Evolutionary conservation across 2,113 vertebrate species (phyloP).

Genomic region (Lagopus leucura): DNA sequence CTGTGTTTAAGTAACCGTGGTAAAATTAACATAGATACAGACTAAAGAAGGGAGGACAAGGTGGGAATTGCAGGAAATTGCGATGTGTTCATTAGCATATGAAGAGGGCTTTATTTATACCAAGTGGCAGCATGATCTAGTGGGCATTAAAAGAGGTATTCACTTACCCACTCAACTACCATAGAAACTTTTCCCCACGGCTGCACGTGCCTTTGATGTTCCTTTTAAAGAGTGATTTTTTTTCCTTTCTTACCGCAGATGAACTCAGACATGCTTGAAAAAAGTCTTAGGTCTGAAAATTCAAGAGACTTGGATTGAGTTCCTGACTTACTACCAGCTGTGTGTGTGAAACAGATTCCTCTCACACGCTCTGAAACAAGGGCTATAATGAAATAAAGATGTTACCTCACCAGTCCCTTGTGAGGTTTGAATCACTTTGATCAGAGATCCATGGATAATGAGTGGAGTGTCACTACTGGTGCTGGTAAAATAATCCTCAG

Average conservation of each 20-base stretch:
- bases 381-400: background rate
- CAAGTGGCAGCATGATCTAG: conserved; percentile 3
- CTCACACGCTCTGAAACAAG: conserved; percentile 1
- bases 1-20: background rate
- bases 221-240: background rate
- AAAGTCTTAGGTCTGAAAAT: conserved; percentile 46
- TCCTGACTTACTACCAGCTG: conserved; percentile 36
- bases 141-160: conserved; percentile 18
- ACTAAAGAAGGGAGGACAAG: conserved; percentile 26
- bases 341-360: conserved; percentile 25
- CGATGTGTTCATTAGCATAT: conserved; percentile 36
- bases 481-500: background rate
- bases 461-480: background rate
- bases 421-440: background rate
- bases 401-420: background rate
- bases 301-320: background rate
- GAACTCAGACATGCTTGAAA: conserved; percentile 23
- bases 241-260: background rate
- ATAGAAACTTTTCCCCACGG: background rate
- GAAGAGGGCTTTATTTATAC: conserved; percentile 53
- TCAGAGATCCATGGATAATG: background rate
- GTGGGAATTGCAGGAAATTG: conserved; percentile 48
- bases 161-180: background rate
- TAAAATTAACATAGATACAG: background rate
- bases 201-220: background rate